Percentiles rank a stretch among this genome's conserved stretches.
Conservation (phyloP, 37 sponge, comb jelly and placozoan genomes). For the Ianthella basta region DNA sequence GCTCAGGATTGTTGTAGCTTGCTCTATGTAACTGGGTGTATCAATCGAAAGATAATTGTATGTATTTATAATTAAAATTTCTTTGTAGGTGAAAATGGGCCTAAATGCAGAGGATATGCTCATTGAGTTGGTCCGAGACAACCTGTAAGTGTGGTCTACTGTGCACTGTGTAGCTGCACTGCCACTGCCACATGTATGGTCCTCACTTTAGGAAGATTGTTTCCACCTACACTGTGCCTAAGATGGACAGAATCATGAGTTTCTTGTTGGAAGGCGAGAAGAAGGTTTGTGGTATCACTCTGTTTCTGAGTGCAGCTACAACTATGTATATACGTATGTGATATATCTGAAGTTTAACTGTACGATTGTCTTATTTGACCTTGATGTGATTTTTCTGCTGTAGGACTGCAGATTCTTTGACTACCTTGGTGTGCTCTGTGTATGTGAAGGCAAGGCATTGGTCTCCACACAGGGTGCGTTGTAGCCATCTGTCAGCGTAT, state of each 20-base stretch:
- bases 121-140: slow-evolving; percentile 50
- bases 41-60: too few species aligned
- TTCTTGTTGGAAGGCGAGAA: not conserved
- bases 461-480: slow-evolving; percentile 60
- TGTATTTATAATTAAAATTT: too few species aligned
- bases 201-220: not conserved
- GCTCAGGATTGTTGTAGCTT: too few species aligned
- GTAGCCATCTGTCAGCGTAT: not conserved
- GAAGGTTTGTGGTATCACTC: not conserved
- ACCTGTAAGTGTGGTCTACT: slow-evolving; percentile 27
- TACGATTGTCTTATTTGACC: too few species aligned
- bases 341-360: too few species aligned
- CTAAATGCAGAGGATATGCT: slow-evolving; percentile 54
- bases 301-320: too few species aligned
- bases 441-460: slow-evolving; percentile 61
- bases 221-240: not conserved
- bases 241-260: not conserved
- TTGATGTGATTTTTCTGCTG: too few species aligned
- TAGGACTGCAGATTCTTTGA: slow-evolving; percentile 67
- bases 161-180: too few species aligned
- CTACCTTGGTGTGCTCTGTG: slow-evolving; percentile 68
- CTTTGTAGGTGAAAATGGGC: slow-evolving; percentile 4
- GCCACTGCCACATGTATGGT: too few species aligned
- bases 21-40: too few species aligned
- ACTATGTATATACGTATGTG: too few species aligned